Evolutionary conservation across 1,140 invertebrate species (phyloP), one percentile per base, ranked within the genome.

Genomic region (Tetragonula clypearis): DNA sequence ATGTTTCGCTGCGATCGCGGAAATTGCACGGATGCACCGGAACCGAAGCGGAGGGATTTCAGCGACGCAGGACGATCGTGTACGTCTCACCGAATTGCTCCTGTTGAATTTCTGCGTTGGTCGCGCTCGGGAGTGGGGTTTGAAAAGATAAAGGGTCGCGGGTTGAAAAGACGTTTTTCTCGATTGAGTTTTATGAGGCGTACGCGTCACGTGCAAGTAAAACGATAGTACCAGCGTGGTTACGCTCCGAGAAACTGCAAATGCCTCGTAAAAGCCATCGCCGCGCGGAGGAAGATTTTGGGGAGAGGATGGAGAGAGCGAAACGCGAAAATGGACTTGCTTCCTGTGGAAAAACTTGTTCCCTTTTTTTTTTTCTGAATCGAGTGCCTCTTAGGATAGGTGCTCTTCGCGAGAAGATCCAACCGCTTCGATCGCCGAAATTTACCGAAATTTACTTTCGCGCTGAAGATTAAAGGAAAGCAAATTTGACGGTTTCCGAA

Each of bases 231-330:
- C 85, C 88, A 80, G 86, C 80, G 84, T 86, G 86, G 78, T 90
- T 87, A 88, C 71, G 79, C 84, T 75, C 66, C 78, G 58, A 86
- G 86, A 77, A 88, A 87, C 89, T 82, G 88, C 82, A 75, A 85
- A 83, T 85, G 87, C 60, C 90, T 90, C 90, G 90, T 92, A 91
- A 92, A 92, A 92, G 88, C 79, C 85, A 87, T 86, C 85, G 85
- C 89, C 56, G 41, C 41, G 41, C 41, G 62, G 85, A 80, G 83
- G 86, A 86, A 87, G 86, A 84, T 87, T 83, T 75, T 14, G 55
- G n/a, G 12, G 53, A 60, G 17, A 21, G 5, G 19, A 21, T 55
- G 1, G 58, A 8, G 41, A 9, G 72, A 19, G 21, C 30, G 30
- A 66, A 78, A 58, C 21, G 55, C n/a, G 72, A 66, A 23, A 72